A percentile compares a stretch with the other conserved stretches of the same genome.
phyloP scores from a whole-genome alignment of 1,140 invertebrate species.

The Stenopsyche tienmushanensis region DNA sequence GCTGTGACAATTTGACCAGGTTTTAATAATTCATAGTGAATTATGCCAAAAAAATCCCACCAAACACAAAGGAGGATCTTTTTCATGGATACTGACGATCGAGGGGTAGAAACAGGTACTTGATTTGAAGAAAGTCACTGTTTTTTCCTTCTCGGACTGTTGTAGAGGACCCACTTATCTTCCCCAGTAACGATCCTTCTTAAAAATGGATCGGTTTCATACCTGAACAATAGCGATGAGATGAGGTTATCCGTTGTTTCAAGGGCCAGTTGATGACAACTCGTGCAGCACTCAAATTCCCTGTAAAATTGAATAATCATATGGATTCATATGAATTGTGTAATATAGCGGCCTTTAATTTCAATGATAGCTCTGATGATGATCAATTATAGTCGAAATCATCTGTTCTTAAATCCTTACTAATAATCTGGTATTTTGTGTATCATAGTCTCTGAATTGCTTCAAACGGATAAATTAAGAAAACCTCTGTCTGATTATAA shows the following conservation, averaged over 20 bases:
- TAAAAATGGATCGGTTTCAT: constrained; percentile 43
- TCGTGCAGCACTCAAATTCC: constrained; percentile 36
- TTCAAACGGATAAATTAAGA: too few species aligned
- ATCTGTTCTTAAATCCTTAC: too few species aligned
- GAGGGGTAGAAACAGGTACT: constrained; percentile 35
- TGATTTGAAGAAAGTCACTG: constrained; percentile 39
- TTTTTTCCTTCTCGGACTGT: constrained; percentile 42
- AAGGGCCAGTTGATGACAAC: constrained; percentile 21
- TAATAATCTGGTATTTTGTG: too few species aligned
- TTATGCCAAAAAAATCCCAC: neutral
- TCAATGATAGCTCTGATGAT: too few species aligned
- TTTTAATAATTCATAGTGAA: constrained; percentile 1
- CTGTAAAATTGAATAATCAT: too few species aligned
- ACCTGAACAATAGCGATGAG: constrained; percentile 34
- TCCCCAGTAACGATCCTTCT: constrained; percentile 40
- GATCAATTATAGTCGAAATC: too few species aligned
- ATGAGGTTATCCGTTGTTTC: constrained; percentile 16
- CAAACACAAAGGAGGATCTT: constrained; percentile 26
- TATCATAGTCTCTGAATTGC: too few species aligned
- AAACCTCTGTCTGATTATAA: too few species aligned
- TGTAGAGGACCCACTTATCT: constrained; percentile 43
- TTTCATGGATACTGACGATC: constrained; percentile 13
- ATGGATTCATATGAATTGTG: too few species aligned
- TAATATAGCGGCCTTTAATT: too few species aligned
- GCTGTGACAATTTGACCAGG: constrained; percentile 1